Percentiles rank a stretch among this genome's conserved stretches.
Conservation (phyloP, 2,888 invertebrate species). For the Aphidius colemani region DNA sequence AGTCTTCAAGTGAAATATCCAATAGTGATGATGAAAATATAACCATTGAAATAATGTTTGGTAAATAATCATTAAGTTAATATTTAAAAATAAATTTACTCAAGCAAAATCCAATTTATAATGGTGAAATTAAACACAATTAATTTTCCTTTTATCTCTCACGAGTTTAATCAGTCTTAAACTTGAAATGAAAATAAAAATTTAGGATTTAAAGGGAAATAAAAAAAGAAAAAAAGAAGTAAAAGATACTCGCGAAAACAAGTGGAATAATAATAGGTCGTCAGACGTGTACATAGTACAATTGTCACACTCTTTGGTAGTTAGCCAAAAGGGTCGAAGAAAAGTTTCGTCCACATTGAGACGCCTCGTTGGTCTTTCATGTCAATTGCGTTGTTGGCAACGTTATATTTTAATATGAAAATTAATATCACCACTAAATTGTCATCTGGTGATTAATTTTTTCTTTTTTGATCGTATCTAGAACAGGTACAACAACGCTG, state of each 20-base stretch:
- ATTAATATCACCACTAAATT: slow-evolving; percentile 10
- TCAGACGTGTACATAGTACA: slow-evolving; percentile 22
- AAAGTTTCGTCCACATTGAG: slow-evolving; percentile 29
- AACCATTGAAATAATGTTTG: slow-evolving; percentile 47
- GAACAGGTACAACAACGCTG: background rate
- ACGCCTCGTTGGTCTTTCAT: slow-evolving; percentile 28
- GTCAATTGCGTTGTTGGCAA: slow-evolving; percentile 35
- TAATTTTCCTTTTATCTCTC: slow-evolving; percentile 5
- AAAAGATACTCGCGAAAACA: slow-evolving; percentile 19
- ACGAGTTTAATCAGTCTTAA: slow-evolving; percentile 13
- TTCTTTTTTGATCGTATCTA: background rate
- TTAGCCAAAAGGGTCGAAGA: slow-evolving; percentile 38
- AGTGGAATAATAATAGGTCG: slow-evolving; percentile 36
- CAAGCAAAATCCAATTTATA: too few species aligned
- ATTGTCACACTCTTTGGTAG: slow-evolving; percentile 32
- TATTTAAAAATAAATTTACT: too few species aligned
- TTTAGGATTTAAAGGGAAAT: slow-evolving; percentile 1
- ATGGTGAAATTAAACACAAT: slow-evolving; percentile 5
- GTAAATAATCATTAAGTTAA: slow-evolving; percentile 37
- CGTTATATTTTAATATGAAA: slow-evolving; percentile 16
- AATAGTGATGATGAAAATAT: slow-evolving; percentile 41
- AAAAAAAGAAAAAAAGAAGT: slow-evolving; percentile 24
- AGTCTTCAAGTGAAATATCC: slow-evolving; percentile 28
- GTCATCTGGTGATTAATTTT: slow-evolving; percentile 21
- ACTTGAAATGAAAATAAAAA: slow-evolving; percentile 10